These are phyloP conservation scores for Chaetodon auriga DNA, from an alignment of 2,113 vertebrate genomes.

Conservation along the genomic window DNA sequence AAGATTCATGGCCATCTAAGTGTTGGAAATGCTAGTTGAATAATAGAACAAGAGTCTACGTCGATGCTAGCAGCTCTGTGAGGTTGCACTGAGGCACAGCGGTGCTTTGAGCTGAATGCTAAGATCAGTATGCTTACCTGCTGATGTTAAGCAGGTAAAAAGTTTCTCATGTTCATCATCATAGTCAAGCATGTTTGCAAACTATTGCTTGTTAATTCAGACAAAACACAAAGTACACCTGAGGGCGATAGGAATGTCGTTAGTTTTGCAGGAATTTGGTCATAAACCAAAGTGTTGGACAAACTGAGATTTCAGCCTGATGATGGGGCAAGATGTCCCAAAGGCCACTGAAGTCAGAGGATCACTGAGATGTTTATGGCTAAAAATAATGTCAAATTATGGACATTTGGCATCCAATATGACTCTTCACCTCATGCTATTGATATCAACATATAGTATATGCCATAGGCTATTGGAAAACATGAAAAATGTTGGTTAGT, in stretches of 20 bases:
- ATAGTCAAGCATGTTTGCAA: neutral
- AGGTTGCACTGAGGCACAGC: neutral
- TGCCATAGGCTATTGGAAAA: too few species aligned
- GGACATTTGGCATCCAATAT: too few species aligned
- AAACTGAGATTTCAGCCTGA: neutral
- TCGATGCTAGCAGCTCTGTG: neutral
- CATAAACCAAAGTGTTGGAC: neutral
- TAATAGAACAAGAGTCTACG: neutral
- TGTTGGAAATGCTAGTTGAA: neutral
- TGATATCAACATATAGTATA: too few species aligned
- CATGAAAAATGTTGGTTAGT: too few species aligned
- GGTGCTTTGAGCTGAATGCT: neutral
- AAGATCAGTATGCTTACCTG: neutral
- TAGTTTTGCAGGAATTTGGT: neutral
- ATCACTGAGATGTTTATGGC: neutral
- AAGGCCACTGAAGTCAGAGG: neutral
- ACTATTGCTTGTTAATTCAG: neutral
- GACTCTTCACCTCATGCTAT: too few species aligned
- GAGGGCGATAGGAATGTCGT: neutral
- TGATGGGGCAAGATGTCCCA: neutral
- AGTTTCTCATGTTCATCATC: neutral
- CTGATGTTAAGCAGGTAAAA: neutral
- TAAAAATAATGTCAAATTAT: too few species aligned
- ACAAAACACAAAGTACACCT: neutral
- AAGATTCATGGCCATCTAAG: neutral